Conservation (phyloP, 2,797 vertebrate species). For the Phataginus tricuspis region DNA sequence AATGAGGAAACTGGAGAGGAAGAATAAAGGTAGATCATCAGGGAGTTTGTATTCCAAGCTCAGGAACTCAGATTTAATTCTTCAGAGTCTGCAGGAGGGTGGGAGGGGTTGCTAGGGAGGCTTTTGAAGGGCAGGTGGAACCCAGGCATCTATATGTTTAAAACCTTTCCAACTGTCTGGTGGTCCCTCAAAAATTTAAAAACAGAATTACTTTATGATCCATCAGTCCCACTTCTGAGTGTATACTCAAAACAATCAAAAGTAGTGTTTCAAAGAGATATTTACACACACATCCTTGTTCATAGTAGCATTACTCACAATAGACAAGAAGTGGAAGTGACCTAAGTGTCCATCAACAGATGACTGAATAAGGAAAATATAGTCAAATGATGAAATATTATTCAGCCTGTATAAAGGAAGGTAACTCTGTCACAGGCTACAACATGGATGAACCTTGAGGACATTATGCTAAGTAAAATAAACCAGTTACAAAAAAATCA, state of each 20-base stretch:
- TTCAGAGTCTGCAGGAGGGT: background rate
- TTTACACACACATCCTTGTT: background rate
- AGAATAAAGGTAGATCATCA: background rate
- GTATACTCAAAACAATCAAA: background rate
- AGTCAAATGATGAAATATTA: background rate
- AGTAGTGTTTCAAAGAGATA: background rate
- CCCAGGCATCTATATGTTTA: background rate
- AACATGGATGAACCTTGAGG: background rate
- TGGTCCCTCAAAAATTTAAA: background rate
- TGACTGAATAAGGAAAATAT: background rate
- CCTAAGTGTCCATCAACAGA: background rate
- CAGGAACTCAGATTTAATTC: background rate
- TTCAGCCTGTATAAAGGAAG: background rate
- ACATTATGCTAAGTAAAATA: background rate
- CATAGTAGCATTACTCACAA: background rate
- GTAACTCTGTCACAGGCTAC: background rate
- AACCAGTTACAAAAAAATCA: background rate
- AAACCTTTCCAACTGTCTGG: background rate
- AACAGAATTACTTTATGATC: background rate
- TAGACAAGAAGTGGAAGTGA: background rate
- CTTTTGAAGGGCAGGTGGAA: background rate
- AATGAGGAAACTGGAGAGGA: background rate
- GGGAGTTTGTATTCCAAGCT: background rate
- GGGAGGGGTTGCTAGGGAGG: background rate
- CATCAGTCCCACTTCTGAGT: background rate